A percentile compares a stretch with the other conserved stretches of the same genome.
Conservation (phyloP, 2,113 vertebrate genomes). For the Trogon melanurus region DNA sequence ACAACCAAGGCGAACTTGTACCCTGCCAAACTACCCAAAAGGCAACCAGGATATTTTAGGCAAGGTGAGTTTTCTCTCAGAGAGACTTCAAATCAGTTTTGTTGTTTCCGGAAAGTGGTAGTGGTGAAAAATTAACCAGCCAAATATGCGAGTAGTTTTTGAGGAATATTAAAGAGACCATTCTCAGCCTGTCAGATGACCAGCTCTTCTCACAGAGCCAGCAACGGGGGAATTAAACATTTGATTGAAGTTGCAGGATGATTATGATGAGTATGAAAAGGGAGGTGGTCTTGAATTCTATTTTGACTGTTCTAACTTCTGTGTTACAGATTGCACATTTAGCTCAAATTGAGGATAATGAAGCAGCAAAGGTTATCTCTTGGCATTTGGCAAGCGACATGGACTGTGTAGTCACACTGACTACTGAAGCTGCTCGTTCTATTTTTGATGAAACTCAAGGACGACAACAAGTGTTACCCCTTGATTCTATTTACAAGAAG, state of each 20-base stretch:
- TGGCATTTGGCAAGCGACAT: constrained; percentile 93
- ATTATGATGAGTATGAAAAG: not conserved
- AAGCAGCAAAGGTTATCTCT: constrained; percentile 88
- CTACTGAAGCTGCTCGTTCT: constrained; percentile 79
- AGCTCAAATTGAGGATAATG: constrained; percentile 84
- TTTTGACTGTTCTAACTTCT: not conserved
- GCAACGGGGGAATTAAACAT: not conserved
- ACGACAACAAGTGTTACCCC: constrained; percentile 88
- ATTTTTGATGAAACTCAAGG: constrained; percentile 85
- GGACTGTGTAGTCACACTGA: constrained; percentile 91
- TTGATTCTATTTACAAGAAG: constrained; percentile 87
- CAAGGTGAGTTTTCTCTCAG: constrained; percentile 79
- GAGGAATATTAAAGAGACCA: not conserved
- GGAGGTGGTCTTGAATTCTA: not conserved
- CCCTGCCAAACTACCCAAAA: constrained; percentile 77
- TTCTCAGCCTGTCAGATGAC: not conserved
- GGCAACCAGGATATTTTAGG: constrained; percentile 86
- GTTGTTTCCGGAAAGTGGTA: not conserved
- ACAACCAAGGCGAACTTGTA: constrained; percentile 79
- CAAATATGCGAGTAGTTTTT: not conserved
- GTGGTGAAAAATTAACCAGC: not conserved
- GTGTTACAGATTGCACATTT: constrained; percentile 87
- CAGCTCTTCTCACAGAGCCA: not conserved
- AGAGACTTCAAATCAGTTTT: not conserved
- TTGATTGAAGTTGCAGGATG: not conserved